These are phyloP conservation scores for Takifugu rubripes DNA, from an alignment of 2,797 vertebrate species.

Conservation along the genomic window DNA sequence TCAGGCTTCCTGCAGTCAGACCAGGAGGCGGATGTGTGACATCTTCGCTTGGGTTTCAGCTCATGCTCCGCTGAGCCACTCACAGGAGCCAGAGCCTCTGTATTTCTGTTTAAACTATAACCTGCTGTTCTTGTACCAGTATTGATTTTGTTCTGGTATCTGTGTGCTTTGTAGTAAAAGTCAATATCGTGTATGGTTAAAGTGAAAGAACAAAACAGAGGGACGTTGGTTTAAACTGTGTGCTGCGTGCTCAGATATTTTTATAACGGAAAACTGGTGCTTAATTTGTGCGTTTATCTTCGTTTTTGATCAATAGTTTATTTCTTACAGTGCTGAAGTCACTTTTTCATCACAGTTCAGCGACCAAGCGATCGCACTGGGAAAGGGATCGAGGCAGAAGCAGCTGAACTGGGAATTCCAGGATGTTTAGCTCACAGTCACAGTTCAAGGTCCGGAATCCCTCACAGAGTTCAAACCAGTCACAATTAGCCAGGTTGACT, in stretches of 20 bases:
- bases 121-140: conserved; percentile 48
- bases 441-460: conserved; percentile 47
- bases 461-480: conserved; percentile 20
- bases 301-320: conserved; percentile 36
- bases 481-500: conserved; percentile 11
- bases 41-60: conserved; percentile 19
- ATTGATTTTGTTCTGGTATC: conserved; percentile 57
- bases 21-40: conserved; percentile 21
- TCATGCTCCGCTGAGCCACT: conserved; percentile 27
- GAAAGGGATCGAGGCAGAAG: conserved; percentile 42
- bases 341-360: conserved; percentile 2
- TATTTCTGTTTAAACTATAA: conserved; percentile 57
- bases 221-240: conserved; percentile 19
- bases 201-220: conserved; percentile 12
- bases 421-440: conserved; percentile 53
- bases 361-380: conserved; percentile 36
- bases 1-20: conserved; percentile 21
- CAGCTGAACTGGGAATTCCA: conserved; percentile 47
- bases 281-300: conserved; percentile 18
- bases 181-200: conserved; percentile 44
- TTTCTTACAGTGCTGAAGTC: background rate
- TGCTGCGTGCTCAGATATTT: conserved; percentile 29
- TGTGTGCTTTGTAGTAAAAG: conserved; percentile 57
- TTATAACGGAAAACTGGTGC: conserved; percentile 44
- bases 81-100: background rate